Percentiles rank a stretch among this genome's conserved stretches.
Conservation (phyloP, 2,797 vertebrate species). For the Neostethus bicornis region DNA sequence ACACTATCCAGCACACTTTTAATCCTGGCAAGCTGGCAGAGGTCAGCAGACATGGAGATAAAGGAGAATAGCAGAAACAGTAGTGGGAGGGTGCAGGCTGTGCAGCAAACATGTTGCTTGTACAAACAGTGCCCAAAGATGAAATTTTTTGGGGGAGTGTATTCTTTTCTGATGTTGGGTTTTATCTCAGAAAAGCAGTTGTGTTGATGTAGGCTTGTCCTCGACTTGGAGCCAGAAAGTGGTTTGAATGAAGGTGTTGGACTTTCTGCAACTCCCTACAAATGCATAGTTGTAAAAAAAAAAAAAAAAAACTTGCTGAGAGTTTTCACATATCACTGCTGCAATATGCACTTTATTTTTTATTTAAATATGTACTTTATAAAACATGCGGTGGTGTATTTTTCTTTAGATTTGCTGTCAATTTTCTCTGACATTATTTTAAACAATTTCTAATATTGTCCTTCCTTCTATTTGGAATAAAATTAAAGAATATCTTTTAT, state of each 20-base stretch:
- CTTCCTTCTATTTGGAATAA: too few relatives aligned
- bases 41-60: constrained; percentile 25
- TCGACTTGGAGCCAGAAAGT: constrained; percentile 12
- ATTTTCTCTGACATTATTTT: too few relatives aligned
- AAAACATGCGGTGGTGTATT: neutral
- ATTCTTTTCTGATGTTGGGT: constrained; percentile 36
- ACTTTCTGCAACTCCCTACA: constrained; percentile 14
- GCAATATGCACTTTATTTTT: neutral
- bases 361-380: neutral
- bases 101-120: constrained; percentile 30
- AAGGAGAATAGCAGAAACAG: constrained; percentile 29
- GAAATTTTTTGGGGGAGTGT: constrained; percentile 25
- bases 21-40: constrained; percentile 28
- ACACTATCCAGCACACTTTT: constrained; percentile 30
- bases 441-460: too few relatives aligned
- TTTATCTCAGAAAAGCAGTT: constrained; percentile 19
- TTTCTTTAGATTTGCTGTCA: too few relatives aligned
- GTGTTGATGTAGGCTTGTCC: constrained; percentile 14
- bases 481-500: too few relatives aligned
- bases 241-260: neutral
- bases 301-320: too few relatives aligned
- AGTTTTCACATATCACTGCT: neutral
- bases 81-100: constrained; percentile 33
- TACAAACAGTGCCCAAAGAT: constrained; percentile 20
- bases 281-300: neutral